phyloP scores from a whole-genome alignment of 2,888 invertebrate species.

The Physocephala rufipes region DNA sequence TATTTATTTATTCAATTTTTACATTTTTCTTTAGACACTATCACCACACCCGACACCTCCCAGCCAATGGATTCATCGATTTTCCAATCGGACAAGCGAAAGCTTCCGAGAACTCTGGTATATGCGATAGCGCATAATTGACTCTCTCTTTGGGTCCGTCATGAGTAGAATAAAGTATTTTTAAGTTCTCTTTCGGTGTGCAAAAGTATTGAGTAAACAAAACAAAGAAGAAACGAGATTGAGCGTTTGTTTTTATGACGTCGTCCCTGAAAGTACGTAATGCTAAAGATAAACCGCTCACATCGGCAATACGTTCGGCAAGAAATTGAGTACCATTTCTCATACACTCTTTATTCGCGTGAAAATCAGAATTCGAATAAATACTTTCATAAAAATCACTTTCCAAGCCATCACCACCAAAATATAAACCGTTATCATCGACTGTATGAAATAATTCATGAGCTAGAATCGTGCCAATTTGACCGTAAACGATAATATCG shows the following conservation, averaged over 20 bases:
- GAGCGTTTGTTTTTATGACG: conserved; percentile 40
- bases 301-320: conserved; percentile 55
- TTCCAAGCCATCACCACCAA: too few relatives aligned
- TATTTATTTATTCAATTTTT: too few relatives aligned
- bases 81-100: conserved; percentile 49
- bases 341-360: conserved; percentile 47
- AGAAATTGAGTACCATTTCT: conserved; percentile 47
- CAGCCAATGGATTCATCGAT: conserved; percentile 51
- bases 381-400: too few relatives aligned
- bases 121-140: conserved; percentile 54
- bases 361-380: conserved; percentile 45
- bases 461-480: too few relatives aligned
- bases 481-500: too few relatives aligned
- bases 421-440: too few relatives aligned
- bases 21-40: too few relatives aligned
- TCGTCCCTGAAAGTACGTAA: conserved; percentile 51
- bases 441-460: too few relatives aligned
- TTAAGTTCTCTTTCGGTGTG: conserved; percentile 41
- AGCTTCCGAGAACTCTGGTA: conserved; percentile 55
- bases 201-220: conserved; percentile 61
- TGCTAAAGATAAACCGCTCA: conserved; percentile 56
- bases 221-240: conserved; percentile 54
- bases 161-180: conserved; percentile 42
- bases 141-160: conserved; percentile 54
- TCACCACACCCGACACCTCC: conserved; percentile 55